Percentiles rank a stretch among this genome's conserved stretches.
phyloP scores from a whole-genome alignment of 2,888 invertebrate species.

The Pollenia amentaria region DNA sequence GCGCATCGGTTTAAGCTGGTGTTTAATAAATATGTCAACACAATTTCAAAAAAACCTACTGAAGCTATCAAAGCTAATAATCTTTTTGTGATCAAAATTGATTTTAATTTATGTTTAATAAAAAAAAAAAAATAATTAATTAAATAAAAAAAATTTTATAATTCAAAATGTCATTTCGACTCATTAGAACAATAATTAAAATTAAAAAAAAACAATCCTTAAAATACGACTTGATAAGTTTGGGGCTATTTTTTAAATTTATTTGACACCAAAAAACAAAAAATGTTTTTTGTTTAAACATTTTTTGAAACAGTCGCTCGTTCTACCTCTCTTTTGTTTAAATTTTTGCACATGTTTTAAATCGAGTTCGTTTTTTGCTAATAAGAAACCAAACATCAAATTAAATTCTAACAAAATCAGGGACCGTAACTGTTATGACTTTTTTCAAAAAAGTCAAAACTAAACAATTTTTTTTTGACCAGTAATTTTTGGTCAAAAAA shows the following conservation, averaged over 20 bases:
- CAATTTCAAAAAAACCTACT: background rate
- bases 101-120: constrained; percentile 5
- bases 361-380: background rate
- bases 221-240: background rate
- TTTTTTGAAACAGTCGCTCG: background rate
- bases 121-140: background rate
- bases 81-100: background rate
- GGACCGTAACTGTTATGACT: no score
- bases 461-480: no score
- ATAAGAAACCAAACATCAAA: background rate
- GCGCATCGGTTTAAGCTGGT: background rate
- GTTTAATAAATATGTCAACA: background rate
- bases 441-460: no score
- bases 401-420: background rate
- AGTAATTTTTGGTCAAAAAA: no score
- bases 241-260: background rate
- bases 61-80: background rate
- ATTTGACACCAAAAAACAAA: background rate
- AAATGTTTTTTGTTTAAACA: no score
- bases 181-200: background rate
- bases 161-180: background rate
- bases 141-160: no score
- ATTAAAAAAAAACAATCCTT: background rate
- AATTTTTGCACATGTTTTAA: background rate
- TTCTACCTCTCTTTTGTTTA: background rate